phyloP scores from a whole-genome alignment of 1,140 invertebrate genomes.

The Monomorium pharaonis region DNA sequence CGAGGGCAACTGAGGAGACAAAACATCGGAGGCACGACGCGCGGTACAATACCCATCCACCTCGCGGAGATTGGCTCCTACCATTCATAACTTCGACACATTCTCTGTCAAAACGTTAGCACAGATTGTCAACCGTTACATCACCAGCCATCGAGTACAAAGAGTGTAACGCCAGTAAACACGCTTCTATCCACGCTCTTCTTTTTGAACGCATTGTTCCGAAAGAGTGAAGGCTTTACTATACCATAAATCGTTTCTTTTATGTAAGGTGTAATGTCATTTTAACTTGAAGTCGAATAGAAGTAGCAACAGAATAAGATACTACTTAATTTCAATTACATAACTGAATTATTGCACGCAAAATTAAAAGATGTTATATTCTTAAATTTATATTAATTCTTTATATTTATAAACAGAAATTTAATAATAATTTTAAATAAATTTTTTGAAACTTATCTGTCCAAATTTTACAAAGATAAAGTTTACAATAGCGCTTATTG shows the following conservation, averaged over 20 bases:
- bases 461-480: not conserved
- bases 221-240: conserved; percentile 30
- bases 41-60: conserved; percentile 26
- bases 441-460: not conserved
- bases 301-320: not conserved
- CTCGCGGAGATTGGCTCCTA: conserved; percentile 39
- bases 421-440: not conserved
- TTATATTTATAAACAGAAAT: not conserved
- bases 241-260: conserved; percentile 26
- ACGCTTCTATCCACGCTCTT: conserved; percentile 22
- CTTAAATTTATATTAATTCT: not conserved
- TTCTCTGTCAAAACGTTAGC: conserved; percentile 50
- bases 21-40: conserved; percentile 38
- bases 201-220: conserved; percentile 39
- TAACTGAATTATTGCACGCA: not conserved
- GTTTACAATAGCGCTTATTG: not conserved
- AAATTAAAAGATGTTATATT: not conserved
- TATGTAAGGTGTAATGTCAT: not conserved
- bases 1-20: conserved; percentile 29
- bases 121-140: conserved; percentile 51
- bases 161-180: conserved; percentile 41
- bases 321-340: not conserved
- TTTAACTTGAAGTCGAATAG: not conserved
- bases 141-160: conserved; percentile 40
- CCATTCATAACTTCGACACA: conserved; percentile 56